Evolutionary conservation across 2,888 invertebrate species (phyloP).

Genomic region (Itoplectis maculator): DNA sequence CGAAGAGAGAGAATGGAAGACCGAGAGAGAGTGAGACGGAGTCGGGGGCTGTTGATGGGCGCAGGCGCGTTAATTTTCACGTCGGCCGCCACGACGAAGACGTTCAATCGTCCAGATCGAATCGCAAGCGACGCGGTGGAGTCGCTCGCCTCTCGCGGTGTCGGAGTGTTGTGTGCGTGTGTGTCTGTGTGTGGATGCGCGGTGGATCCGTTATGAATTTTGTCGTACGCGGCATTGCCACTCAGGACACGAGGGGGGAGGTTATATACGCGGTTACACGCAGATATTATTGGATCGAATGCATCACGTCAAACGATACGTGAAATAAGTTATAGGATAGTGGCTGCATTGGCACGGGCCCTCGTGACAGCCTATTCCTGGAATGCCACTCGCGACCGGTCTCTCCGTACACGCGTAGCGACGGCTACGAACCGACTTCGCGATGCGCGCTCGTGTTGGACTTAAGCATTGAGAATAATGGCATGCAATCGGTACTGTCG

Average conservation of each 20-base stretch:
- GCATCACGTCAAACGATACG: conserved; percentile 85
- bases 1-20: conserved; percentile 24
- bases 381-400: conserved; percentile 78
- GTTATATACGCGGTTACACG: conserved; percentile 69
- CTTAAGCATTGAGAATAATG: conserved; percentile 42
- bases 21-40: conserved; percentile 51
- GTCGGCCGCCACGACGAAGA: conserved; percentile 71
- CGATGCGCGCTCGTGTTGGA: conserved; percentile 43
- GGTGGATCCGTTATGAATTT: conserved; percentile 78
- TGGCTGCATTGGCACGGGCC: conserved; percentile 85
- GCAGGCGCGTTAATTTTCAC: conserved; percentile 66
- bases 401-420: conserved; percentile 65
- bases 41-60: conserved; percentile 60
- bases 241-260: conserved; percentile 40
- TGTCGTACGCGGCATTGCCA: conserved; percentile 68
- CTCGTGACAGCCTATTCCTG: conserved; percentile 84
- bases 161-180: too few species aligned
- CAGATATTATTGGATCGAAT: conserved; percentile 85
- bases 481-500: conserved; percentile 47
- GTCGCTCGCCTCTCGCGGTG: conserved; percentile 43
- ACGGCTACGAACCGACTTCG: conserved; percentile 58
- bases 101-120: conserved; percentile 81
- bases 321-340: conserved; percentile 85
- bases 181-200: too few species aligned
- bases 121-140: conserved; percentile 74